Conservation (phyloP, 2,113 vertebrate genomes). For the Leiothrix lutea region DNA sequence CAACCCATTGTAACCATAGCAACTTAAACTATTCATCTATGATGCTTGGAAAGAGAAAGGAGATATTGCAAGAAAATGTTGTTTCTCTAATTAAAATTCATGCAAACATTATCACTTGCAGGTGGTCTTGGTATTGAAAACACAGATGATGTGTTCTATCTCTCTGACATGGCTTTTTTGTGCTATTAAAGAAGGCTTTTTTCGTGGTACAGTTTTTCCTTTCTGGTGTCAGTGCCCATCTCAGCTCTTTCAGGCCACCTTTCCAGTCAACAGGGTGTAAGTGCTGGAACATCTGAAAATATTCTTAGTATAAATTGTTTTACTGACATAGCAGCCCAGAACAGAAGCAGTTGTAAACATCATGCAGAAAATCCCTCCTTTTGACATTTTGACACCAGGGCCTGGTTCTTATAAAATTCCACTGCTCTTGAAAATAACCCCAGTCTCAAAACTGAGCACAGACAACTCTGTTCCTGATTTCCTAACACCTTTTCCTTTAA, state of each 20-base stretch:
- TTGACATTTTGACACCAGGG: conserved; percentile 17
- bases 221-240: neutral
- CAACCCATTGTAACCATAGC: conserved; percentile 49
- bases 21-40: conserved; percentile 39
- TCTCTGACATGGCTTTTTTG: neutral
- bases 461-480: neutral
- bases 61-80: conserved; percentile 45
- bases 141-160: neutral
- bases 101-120: conserved; percentile 35
- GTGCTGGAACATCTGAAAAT: conserved; percentile 1
- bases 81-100: conserved; percentile 45
- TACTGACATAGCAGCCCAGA: neutral
- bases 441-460: neutral
- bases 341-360: conserved; percentile 28
- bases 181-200: neutral
- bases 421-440: conserved; percentile 3
- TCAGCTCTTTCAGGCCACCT: neutral
- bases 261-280: neutral
- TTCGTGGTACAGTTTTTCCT: neutral
- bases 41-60: conserved; percentile 10
- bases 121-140: conserved; percentile 1
- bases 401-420: conserved; percentile 2
- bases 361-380: conserved; percentile 19
- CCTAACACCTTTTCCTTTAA: neutral
- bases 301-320: neutral